phyloP scores from a whole-genome alignment of 1,140 invertebrate genomes.

The Diachasma alloeum region DNA sequence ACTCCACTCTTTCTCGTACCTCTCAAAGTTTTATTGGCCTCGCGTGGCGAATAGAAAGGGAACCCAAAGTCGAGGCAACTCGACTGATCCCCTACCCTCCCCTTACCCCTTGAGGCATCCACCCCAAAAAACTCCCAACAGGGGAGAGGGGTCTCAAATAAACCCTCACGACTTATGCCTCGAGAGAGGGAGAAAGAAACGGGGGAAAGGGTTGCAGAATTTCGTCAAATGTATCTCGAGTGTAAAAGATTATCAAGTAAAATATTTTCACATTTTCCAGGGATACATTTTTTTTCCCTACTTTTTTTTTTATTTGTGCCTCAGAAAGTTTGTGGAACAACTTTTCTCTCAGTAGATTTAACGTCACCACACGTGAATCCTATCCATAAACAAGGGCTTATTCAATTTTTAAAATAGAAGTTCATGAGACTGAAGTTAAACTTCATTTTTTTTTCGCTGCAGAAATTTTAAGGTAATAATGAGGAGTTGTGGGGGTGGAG shows the following conservation, averaged over 20 bases:
- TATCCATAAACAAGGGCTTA: not conserved
- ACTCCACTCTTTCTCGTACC: constrained; percentile 29
- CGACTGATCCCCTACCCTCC: not conserved
- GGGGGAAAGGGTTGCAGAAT: constrained; percentile 43
- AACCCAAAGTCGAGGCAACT: constrained; percentile 19
- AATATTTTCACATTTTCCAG: constrained; percentile 14
- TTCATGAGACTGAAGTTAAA: no score
- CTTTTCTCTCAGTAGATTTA: not conserved
- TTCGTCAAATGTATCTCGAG: constrained; percentile 41
- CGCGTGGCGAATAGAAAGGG: constrained; percentile 21
- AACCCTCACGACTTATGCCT: not conserved
- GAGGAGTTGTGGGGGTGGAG: no score
- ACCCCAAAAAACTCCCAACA: constrained; percentile 13
- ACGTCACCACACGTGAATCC: not conserved
- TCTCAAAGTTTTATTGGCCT: constrained; percentile 39
- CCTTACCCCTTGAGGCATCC: constrained; percentile 21
- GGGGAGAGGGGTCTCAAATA: constrained; percentile 6
- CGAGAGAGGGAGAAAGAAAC: constrained; percentile 10
- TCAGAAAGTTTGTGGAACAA: not conserved
- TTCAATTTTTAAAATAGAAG: not conserved
- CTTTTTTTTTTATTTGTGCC: not conserved
- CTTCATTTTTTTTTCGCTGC: no score
- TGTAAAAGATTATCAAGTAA: constrained; percentile 58
- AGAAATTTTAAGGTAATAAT: no score
- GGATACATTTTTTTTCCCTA: not conserved